Base-by-base conservation (phyloP, 2,888 invertebrate genomes). In the Calephelis perditalis region DNA sequence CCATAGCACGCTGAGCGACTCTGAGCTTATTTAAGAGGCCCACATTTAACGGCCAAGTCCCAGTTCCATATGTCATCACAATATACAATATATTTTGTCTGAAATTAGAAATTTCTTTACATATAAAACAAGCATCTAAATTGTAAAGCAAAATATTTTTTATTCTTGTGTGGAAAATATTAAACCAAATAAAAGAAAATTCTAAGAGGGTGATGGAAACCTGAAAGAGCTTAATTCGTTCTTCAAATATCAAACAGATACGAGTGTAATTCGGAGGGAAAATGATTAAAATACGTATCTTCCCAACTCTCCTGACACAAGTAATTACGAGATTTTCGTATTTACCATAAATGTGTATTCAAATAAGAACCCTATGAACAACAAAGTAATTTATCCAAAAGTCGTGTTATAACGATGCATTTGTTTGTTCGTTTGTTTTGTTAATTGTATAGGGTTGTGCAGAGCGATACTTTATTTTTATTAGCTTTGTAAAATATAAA, bases 331-430 rank as follows among this genome's bases (percentile, higher is more conserved):
- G 49, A 52, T 52, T 52, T 35, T 52, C 58, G 49, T 49, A 43
- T 60, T 61, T 61, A 58, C 45, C 58, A 56, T 49, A 58, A 52
- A 52, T 62, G 36, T 47, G 57, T 49, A 56, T 43, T 52, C 10
- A 43, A 37, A 40, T 35, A 37, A 36, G 43, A 60, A 60, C 63
- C 62, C 61, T 65, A 61, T 57, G 52, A 57, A 60, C 61, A 59
- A 60, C 63, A 61, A 55, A 62, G 58, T 56, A 58, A 57, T 64
- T 57, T 58, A 60, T 56, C 62, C 58, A 60, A 61, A 63, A 60
- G 58, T 61, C 62, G 62, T 60, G 57, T 57, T 59, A 65, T 62
- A 37, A 65, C 46, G 49, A 61, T 59, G 59, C 47, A 57, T 47
- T 56, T 59, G 61, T 59, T 40, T 55, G 62, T 36, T 61, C 57